Evolutionary conservation across 2,888 invertebrate species (phyloP).

Genomic region (Plebejus melissa): DNA sequence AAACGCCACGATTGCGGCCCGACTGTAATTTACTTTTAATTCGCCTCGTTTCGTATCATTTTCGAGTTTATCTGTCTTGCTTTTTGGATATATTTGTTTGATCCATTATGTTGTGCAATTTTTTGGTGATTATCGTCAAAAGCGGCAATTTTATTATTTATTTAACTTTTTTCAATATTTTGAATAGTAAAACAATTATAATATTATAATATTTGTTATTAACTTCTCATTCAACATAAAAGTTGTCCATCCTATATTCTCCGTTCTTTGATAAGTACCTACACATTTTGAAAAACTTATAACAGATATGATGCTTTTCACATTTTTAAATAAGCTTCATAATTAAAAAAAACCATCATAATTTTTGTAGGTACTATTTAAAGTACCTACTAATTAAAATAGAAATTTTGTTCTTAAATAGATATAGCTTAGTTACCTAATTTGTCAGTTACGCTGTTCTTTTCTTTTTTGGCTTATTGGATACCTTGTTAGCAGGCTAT

Average conservation of each 20-base stretch:
- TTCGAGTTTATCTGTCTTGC: constrained; percentile 71
- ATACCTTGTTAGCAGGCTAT: neutral
- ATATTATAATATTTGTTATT: neutral
- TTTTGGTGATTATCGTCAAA: constrained; percentile 3
- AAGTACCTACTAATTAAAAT: too few species aligned
- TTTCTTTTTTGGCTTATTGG: neutral
- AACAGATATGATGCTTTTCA: too few species aligned
- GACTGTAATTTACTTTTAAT: constrained; percentile 78
- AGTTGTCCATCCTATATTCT: neutral
- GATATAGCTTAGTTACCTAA: too few species aligned
- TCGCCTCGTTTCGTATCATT: constrained; percentile 76
- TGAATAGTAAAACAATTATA: neutral
- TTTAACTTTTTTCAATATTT: neutral
- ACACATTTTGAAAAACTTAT: too few species aligned
- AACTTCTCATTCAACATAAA: neutral
- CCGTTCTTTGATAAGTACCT: neutral
- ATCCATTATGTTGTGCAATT: constrained; percentile 34
- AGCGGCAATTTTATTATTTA: constrained; percentile 32
- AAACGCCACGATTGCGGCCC: constrained; percentile 75
- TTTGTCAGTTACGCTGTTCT: neutral
- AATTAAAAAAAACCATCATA: too few species aligned
- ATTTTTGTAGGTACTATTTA: too few species aligned
- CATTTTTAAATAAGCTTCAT: too few species aligned
- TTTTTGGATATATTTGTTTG: constrained; percentile 57
- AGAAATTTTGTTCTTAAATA: too few species aligned